Conservation (phyloP, 2,797 vertebrate genomes). For the Ceryle rudis region DNA sequence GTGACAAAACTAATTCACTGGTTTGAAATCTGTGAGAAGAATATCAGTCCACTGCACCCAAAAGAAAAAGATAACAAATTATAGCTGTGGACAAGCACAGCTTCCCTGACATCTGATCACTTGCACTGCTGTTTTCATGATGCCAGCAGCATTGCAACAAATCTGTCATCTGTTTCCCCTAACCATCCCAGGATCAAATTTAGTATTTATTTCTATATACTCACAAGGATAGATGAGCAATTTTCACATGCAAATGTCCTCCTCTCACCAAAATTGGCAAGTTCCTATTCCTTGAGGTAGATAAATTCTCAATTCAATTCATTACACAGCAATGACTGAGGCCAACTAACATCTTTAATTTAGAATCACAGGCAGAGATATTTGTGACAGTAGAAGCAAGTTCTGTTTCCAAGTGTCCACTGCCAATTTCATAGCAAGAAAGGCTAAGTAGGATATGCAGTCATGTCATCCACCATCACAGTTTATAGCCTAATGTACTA, state of each 20-base stretch:
- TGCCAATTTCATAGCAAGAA: not conserved
- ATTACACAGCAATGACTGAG: not conserved
- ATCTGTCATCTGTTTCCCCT: not conserved
- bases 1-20: not conserved
- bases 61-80: not conserved
- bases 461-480: not conserved
- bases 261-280: not conserved
- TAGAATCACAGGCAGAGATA: not conserved
- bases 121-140: not conserved
- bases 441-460: not conserved
- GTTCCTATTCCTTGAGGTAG: not conserved
- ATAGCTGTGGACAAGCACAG: not conserved
- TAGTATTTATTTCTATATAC: not conserved
- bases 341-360: not conserved
- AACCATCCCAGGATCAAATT: not conserved
- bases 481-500: not conserved
- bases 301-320: not conserved
- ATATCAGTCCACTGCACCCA: not conserved
- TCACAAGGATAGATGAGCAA: not conserved
- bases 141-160: not conserved
- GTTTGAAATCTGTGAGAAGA: not conserved
- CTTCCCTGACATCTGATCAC: not conserved
- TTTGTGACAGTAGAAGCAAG: not conserved
- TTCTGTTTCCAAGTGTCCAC: not conserved
- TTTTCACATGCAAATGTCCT: not conserved